A percentile compares a stretch with the other conserved stretches of the same genome.
phyloP scores from a whole-genome alignment of 2,888 invertebrate species.

The Beris morrisii region DNA sequence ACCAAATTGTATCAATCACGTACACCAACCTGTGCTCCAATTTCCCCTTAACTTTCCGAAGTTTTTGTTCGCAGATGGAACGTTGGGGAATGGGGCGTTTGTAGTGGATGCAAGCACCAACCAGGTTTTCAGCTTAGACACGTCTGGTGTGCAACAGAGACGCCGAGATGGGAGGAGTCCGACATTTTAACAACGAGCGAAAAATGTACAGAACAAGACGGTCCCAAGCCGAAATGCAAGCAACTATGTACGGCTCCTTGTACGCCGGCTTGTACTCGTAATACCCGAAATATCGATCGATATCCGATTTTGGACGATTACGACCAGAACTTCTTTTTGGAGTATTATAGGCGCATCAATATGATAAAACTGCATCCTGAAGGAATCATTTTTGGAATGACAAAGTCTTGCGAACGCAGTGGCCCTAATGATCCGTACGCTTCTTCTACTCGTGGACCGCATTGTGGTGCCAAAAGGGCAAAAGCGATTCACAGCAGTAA shows the following conservation, averaged over 20 bases:
- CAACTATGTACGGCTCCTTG: constrained; percentile 50
- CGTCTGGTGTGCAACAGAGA: constrained; percentile 58
- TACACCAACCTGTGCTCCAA: not conserved
- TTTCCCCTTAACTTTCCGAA: not conserved
- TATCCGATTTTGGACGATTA: not conserved
- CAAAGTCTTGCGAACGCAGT: constrained; percentile 5
- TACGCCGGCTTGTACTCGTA: constrained; percentile 15
- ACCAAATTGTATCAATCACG: not conserved
- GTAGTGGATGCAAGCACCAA: constrained; percentile 60
- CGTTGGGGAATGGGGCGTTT: constrained; percentile 66
- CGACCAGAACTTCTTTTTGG: constrained; percentile 5
- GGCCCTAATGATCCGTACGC: constrained; percentile 2
- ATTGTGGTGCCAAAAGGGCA: too few species aligned
- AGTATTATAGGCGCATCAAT: constrained; percentile 11
- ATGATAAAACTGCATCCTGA: constrained; percentile 14
- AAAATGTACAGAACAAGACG: constrained; percentile 45
- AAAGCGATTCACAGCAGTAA: too few species aligned
- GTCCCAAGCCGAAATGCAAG: constrained; percentile 46
- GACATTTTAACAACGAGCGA: constrained; percentile 55
- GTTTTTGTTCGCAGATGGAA: constrained; percentile 59
- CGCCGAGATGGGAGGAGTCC: constrained; percentile 55
- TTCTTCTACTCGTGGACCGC: not conserved
- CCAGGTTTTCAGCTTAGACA: constrained; percentile 56
- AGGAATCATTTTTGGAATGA: constrained; percentile 1
- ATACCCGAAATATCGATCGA: not conserved